Evolutionary conservation across 2,888 invertebrate species (phyloP).

Genomic region (Ennomos quercinarius): DNA sequence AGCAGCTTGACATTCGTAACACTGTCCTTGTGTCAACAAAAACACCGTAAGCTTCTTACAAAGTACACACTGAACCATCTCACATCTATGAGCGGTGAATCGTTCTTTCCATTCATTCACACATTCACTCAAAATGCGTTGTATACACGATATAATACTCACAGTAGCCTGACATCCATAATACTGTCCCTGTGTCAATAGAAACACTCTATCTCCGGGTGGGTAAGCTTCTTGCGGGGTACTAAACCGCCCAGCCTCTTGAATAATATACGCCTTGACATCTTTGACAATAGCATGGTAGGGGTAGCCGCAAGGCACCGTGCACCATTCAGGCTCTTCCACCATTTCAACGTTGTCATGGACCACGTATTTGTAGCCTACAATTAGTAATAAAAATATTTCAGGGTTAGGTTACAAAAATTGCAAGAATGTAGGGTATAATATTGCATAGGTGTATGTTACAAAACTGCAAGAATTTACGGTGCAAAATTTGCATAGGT

Average conservation of each 20-base stretch:
- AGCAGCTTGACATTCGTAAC: no score
- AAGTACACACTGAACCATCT: no score
- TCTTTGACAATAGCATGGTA: slow-evolving; percentile 86
- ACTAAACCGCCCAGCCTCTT: slow-evolving; percentile 52
- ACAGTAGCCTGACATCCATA: slow-evolving; percentile 94
- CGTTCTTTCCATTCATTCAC: no score
- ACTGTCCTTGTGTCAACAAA: no score
- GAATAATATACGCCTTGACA: slow-evolving; percentile 52
- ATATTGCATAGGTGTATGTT: no score
- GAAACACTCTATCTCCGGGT: slow-evolving; percentile 88
- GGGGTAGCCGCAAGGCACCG: slow-evolving; percentile 87
- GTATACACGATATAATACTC: slow-evolving; percentile 41
- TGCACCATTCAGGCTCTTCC: slow-evolving; percentile 90
- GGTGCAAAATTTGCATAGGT: no score
- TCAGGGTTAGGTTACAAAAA: no score
- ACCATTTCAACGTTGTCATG: slow-evolving; percentile 86
- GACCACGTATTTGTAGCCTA: slow-evolving; percentile 75
- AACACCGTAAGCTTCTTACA: no score
- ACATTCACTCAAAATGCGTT: no score
- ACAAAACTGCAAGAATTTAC: no score
- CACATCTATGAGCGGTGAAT: no score
- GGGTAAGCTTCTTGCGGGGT: slow-evolving; percentile 86
- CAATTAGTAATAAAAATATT: neutral
- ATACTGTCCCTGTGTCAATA: slow-evolving; percentile 90
- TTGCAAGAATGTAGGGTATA: no score